A percentile compares a stretch with the other conserved stretches of the same genome.
phyloP scores from a whole-genome alignment of 2,113 vertebrate genomes.

The Amphilophus citrinellus region DNA sequence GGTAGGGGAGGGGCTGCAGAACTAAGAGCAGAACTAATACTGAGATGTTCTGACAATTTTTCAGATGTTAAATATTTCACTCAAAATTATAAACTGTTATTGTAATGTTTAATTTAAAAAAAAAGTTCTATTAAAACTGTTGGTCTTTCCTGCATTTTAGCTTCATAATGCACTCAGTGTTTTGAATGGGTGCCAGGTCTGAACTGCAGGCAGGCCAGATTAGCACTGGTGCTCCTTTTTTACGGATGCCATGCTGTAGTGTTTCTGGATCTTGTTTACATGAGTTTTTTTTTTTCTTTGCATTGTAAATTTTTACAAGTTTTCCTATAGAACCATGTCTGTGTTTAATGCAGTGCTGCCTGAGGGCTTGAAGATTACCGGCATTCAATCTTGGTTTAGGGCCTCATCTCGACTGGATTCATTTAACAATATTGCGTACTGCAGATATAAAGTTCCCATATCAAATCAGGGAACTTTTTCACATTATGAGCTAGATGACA shows the following conservation, averaged over 20 bases:
- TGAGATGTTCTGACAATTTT: too few species aligned
- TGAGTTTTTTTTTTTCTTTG: background rate
- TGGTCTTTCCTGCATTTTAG: background rate
- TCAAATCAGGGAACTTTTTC: background rate
- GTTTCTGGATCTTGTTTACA: slow-evolving; percentile 1
- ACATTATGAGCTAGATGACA: background rate
- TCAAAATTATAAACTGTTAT: background rate
- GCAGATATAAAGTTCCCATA: background rate
- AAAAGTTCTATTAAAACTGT: background rate
- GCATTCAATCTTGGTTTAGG: background rate
- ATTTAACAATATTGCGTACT: background rate
- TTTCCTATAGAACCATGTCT: background rate
- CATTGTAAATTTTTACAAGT: background rate
- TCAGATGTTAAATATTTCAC: background rate
- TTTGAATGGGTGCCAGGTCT: background rate
- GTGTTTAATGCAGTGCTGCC: background rate
- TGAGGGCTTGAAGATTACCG: background rate
- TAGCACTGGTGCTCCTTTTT: background rate
- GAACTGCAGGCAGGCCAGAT: background rate
- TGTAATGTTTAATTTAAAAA: background rate
- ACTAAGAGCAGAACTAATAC: background rate
- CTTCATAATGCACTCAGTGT: background rate
- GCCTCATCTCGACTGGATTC: background rate
- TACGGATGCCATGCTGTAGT: background rate
- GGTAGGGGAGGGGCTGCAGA: too few species aligned